A percentile compares a stretch with the other conserved stretches of the same genome.
Conservation (phyloP, 2,888 invertebrate genomes). For the Eupithecia dodoneata region DNA sequence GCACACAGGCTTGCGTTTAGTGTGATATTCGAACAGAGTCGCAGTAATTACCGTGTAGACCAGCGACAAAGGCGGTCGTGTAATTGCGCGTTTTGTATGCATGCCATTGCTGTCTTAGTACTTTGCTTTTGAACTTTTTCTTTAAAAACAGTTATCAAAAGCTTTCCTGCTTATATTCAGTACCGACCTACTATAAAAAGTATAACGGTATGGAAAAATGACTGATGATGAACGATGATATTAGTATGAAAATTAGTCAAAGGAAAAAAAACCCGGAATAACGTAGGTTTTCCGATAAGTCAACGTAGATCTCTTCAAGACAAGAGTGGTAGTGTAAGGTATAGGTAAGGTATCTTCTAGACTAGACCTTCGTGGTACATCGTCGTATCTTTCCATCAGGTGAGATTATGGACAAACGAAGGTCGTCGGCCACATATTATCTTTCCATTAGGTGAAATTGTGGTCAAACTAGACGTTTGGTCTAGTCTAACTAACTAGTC, state of each 20-base stretch:
- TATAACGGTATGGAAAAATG: background rate
- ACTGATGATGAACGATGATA: background rate
- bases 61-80: conserved; percentile 1
- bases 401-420: too few relatives aligned
- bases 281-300: background rate
- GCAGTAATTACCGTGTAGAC: conserved; percentile 1
- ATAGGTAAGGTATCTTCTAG: too few relatives aligned
- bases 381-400: too few relatives aligned
- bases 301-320: too few relatives aligned
- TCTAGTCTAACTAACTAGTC: too few relatives aligned
- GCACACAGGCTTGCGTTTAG: background rate
- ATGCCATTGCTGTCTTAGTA: background rate
- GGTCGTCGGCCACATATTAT: too few relatives aligned
- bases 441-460: too few relatives aligned
- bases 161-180: background rate
- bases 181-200: background rate
- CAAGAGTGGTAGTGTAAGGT: too few relatives aligned
- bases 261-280: background rate
- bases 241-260: background rate
- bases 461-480: too few relatives aligned
- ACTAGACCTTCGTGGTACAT: too few relatives aligned
- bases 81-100: background rate
- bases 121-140: background rate
- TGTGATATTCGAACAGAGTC: background rate
- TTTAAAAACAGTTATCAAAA: background rate